Evolutionary conservation across 2,113 vertebrate genomes (phyloP).

Genomic region (Pipra filicauda): DNA sequence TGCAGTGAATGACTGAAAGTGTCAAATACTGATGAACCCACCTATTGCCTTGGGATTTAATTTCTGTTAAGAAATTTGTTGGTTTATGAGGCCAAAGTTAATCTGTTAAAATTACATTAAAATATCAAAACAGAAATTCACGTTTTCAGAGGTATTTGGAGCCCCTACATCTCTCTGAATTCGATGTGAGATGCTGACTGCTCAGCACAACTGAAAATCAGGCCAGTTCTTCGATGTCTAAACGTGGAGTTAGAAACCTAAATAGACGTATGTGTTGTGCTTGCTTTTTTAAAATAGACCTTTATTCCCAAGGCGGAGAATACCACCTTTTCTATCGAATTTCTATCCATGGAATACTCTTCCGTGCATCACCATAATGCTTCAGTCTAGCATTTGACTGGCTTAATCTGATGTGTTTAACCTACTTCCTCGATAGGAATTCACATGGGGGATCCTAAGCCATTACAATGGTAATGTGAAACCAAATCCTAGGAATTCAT

Average conservation of each 20-base stretch:
- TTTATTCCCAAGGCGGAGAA: background rate
- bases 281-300: constrained; percentile 3
- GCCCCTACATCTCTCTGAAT: background rate
- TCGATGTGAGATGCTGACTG: background rate
- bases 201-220: constrained; percentile 15
- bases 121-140: background rate
- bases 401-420: constrained; percentile 12
- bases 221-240: background rate
- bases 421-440: background rate
- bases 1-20: background rate
- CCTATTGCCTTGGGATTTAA: background rate
- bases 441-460: background rate
- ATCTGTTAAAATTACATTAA: background rate
- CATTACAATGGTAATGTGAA: background rate
- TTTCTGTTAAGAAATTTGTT: background rate
- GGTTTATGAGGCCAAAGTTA: background rate
- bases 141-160: background rate
- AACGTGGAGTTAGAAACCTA: constrained; percentile 20
- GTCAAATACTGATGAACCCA: background rate
- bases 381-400: background rate
- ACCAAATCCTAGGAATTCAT: background rate
- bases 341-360: background rate
- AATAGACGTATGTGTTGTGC: background rate
- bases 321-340: background rate
- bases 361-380: background rate